Percentiles rank a stretch among this genome's conserved stretches.
These are phyloP conservation scores for Mionectes olivaceus DNA, from an alignment of 2,797 vertebrate species.

Conservation along the genomic window DNA sequence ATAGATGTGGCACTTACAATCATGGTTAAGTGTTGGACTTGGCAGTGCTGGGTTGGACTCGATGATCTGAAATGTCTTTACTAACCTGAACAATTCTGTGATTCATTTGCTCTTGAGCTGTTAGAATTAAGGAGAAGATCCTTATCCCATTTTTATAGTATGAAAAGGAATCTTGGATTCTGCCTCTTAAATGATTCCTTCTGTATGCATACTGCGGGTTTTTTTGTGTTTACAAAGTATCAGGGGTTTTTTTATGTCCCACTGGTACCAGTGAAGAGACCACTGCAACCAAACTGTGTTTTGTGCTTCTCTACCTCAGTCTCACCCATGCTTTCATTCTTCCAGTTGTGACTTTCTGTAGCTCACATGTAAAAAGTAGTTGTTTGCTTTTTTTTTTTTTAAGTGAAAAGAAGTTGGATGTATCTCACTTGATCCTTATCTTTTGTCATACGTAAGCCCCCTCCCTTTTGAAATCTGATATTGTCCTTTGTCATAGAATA, in stretches of 20 bases:
- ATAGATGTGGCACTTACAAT: no score
- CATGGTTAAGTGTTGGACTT: not conserved
- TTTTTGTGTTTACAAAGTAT: not conserved
- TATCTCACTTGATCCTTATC: not conserved
- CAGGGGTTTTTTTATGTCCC: not conserved
- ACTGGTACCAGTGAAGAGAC: not conserved
- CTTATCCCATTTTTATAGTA: not conserved
- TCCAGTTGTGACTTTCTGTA: not conserved
- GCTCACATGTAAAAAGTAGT: not conserved
- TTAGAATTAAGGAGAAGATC: not conserved
- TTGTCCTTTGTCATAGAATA: not conserved
- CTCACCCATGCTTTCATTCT: not conserved
- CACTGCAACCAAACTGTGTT: not conserved
- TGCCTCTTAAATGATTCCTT: not conserved
- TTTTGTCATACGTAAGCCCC: not conserved
- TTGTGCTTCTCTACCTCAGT: not conserved
- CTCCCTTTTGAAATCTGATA: not conserved
- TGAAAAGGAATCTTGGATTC: not conserved
- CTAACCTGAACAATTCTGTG: not conserved
- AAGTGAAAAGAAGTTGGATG: not conserved
- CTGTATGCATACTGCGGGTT: not conserved
- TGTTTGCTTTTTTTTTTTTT: not conserved
- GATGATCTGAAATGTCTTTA: not conserved
- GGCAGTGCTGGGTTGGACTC: not conserved
- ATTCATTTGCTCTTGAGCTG: not conserved